Base-by-base conservation (phyloP, 2,113 vertebrate species). In the Phyllopteryx taeniolatus region DNA sequence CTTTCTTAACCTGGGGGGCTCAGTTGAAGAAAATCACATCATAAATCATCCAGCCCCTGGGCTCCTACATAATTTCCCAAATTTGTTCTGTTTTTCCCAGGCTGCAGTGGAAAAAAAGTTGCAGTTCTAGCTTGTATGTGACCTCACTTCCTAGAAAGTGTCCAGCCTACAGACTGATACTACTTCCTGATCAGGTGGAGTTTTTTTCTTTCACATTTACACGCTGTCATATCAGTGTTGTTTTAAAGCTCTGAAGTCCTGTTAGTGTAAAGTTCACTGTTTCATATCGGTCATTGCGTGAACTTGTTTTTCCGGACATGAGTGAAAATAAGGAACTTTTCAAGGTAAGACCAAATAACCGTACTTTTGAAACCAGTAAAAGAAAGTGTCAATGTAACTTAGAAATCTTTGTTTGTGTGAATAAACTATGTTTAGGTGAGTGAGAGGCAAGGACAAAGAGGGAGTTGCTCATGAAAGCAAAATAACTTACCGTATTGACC, bases 41-140 rank as follows among this genome's bases (percentile, higher is more conserved):
- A 85, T 82, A 78, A 86, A 79, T 86, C 86, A 80, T 79, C 78
- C 83, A 85, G 59, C 78, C 78, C 75, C 59, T 65, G n/a, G 74
- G 79, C 79, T 75, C 54, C 10, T 8, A 71, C 70, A 61, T 54
- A 51, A 82, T 87, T 81, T 81, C 79, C 67, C 70, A 75, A 71
- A 81, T 87, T 84, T 82, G 76, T 85, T 78, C 15, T 68, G 49
- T 82, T 85, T 84, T 78, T 78, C 72, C 61, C 46, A 0, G 59
- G 53, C 35, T 71, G 43, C 46, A 63, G 39, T 65, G 49, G 64
- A 67, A 65, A 42, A 70, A 35, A 46, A 67, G 49, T 63, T 73
- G 61, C 39, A 54, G 74, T 22, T 66, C 53, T 44, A 61, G 78
- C 42, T 64, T 57, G 62, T 31, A 27, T n/a, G 59, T 71, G 77